Evolutionary conservation across 1,140 invertebrate species (phyloP).

Genomic region (Uloborus diversus): DNA sequence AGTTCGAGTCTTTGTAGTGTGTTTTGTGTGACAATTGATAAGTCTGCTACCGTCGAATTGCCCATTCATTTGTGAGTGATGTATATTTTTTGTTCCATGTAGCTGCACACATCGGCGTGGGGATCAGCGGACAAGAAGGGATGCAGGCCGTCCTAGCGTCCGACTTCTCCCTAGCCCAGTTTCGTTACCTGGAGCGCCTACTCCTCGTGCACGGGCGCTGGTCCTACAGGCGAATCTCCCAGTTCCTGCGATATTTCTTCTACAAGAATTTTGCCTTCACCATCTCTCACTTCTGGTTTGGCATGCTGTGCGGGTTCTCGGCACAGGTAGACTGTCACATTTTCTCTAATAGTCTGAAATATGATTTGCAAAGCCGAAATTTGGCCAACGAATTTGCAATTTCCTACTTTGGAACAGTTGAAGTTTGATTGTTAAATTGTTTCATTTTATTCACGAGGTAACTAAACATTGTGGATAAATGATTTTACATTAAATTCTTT

Average conservation of each 20-base stretch:
- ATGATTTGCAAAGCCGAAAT: background rate
- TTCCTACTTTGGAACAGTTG: too few species aligned
- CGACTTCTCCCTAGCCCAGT: constrained; percentile 98
- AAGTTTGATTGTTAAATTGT: background rate
- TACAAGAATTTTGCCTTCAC: constrained; percentile 99
- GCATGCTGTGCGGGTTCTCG: constrained; percentile 99
- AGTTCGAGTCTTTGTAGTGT: background rate
- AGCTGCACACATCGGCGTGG: constrained; percentile 99
- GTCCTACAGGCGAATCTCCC: constrained; percentile 95
- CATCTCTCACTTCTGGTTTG: constrained; percentile 98
- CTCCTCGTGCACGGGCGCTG: constrained; percentile 97
- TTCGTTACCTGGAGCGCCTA: constrained; percentile 92
- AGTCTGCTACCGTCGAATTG: background rate
- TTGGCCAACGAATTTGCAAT: too few species aligned
- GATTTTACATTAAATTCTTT: too few species aligned
- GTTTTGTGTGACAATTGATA: background rate
- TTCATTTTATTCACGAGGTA: background rate
- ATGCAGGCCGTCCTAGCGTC: constrained; percentile 97
- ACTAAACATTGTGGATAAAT: background rate
- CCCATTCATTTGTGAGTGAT: background rate
- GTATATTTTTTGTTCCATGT: constrained; percentile 35
- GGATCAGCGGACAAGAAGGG: constrained; percentile 97
- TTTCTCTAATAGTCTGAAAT: background rate
- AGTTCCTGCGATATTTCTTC: constrained; percentile 97
- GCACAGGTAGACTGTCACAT: constrained; percentile 80